Evolutionary conservation across 2,888 invertebrate genomes (phyloP).

Genomic region (Mythimna vitellina): DNA sequence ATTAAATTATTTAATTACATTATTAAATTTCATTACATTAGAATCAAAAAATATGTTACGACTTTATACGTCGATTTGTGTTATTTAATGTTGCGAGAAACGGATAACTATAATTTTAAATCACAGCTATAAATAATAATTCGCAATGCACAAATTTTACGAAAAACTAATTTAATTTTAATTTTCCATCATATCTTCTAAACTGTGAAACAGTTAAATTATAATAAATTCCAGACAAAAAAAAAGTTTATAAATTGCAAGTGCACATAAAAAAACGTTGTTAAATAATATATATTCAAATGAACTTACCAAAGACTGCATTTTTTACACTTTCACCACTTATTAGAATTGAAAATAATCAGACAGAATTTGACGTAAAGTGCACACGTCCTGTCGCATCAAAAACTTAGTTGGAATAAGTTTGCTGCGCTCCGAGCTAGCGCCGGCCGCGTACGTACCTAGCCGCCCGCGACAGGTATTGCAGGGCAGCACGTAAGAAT

Average conservation of each 20-base stretch:
- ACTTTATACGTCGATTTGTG: background rate
- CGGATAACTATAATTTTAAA: background rate
- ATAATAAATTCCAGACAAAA: background rate
- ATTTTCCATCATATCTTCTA: background rate
- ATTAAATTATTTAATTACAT: too few relatives aligned
- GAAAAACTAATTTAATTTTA: background rate
- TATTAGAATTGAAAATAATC: background rate
- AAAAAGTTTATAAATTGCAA: background rate
- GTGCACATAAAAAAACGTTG: background rate
- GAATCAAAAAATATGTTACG: too few relatives aligned
- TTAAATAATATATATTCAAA: background rate
- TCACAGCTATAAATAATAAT: background rate
- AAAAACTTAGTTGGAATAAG: constrained; percentile 69
- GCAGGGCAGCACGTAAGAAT: constrained; percentile 42
- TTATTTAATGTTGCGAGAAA: background rate
- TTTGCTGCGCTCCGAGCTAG: constrained; percentile 62
- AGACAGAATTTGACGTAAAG: background rate
- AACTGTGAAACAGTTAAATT: background rate
- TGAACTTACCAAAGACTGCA: constrained; percentile 41
- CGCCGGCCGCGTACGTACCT: constrained; percentile 13
- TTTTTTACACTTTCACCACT: background rate
- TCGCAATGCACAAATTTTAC: background rate
- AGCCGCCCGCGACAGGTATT: constrained; percentile 64
- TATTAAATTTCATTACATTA: too few relatives aligned
- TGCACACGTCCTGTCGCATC: constrained; percentile 62